Evolutionary conservation across 2,888 invertebrate species (phyloP).

Genomic region (Drosophila siamana): DNA sequence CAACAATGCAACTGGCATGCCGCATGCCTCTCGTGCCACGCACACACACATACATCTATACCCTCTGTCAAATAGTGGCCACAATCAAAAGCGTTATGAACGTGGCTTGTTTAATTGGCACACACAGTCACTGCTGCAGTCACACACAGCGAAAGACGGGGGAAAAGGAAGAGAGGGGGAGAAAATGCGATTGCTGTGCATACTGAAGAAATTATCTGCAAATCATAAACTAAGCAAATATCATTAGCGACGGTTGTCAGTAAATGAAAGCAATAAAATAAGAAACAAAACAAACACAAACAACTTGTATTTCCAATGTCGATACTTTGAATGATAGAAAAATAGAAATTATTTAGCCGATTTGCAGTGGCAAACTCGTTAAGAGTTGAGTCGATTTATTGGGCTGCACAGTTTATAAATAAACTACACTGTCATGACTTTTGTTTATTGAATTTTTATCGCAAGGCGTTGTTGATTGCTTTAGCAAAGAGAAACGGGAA

Average conservation of each 20-base stretch:
- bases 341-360: background rate
- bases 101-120: conserved; percentile 46
- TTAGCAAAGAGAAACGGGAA: background rate
- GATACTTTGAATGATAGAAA: background rate
- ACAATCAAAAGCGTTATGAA: conserved; percentile 51
- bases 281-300: background rate
- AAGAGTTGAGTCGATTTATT: background rate
- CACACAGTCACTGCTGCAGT: conserved; percentile 5
- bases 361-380: background rate
- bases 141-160: background rate
- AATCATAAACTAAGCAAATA: conserved; percentile 10
- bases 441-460: conserved; percentile 5
- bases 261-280: conserved; percentile 8
- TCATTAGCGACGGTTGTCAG: background rate
- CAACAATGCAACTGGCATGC: conserved; percentile 60
- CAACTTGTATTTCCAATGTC: background rate
- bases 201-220: background rate
- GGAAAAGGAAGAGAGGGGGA: background rate
- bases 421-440: background rate
- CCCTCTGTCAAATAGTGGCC: conserved; percentile 34
- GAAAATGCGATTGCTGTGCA: background rate
- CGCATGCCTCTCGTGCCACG: conserved; percentile 16
- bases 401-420: background rate
- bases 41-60: conserved; percentile 6
- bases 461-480: background rate